A percentile compares a stretch with the other conserved stretches of the same genome.
Evolutionary conservation across 2,888 invertebrate species (phyloP).

Genomic region (Anarsia innoxiella): DNA sequence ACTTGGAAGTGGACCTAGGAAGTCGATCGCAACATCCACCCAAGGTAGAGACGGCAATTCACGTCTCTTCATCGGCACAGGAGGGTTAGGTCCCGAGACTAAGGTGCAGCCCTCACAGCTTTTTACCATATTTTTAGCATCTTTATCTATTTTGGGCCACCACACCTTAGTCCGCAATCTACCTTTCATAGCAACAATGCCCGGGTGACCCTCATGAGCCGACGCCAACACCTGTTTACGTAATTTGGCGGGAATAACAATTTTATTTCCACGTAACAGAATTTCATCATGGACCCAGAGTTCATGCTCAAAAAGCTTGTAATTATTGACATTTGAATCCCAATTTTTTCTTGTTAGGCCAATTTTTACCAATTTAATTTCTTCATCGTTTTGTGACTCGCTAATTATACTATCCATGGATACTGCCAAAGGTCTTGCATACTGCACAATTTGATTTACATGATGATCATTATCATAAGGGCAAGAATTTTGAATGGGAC

Average conservation of each 20-base stretch:
- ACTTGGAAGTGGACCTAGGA: constrained; percentile 17
- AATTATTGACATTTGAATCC: not conserved
- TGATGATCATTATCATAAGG: not conserved
- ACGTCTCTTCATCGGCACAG: constrained; percentile 13
- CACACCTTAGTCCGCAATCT: constrained; percentile 20
- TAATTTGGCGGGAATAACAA: constrained; percentile 18
- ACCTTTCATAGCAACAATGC: constrained; percentile 20
- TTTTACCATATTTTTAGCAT: constrained; percentile 17
- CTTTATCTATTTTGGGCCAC: constrained; percentile 21
- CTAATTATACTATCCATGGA: not conserved
- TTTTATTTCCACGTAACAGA: constrained; percentile 16
- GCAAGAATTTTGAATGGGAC: not conserved
- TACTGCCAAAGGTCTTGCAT: not conserved
- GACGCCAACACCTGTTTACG: constrained; percentile 19
- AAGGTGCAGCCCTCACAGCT: constrained; percentile 19
- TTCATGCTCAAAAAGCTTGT: constrained; percentile 1
- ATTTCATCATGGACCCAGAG: constrained; percentile 12
- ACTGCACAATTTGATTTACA: not conserved
- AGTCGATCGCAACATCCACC: constrained; percentile 22
- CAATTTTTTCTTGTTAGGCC: not conserved
- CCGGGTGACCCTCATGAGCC: constrained; percentile 22
- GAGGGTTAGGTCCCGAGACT: constrained; percentile 16
- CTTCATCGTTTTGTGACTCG: not conserved
- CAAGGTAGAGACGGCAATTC: constrained; percentile 17
- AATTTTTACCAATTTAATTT: not conserved